Evolutionary conservation across 2,113 vertebrate genomes (phyloP).

Genomic region (Hemicordylus capensis): DNA sequence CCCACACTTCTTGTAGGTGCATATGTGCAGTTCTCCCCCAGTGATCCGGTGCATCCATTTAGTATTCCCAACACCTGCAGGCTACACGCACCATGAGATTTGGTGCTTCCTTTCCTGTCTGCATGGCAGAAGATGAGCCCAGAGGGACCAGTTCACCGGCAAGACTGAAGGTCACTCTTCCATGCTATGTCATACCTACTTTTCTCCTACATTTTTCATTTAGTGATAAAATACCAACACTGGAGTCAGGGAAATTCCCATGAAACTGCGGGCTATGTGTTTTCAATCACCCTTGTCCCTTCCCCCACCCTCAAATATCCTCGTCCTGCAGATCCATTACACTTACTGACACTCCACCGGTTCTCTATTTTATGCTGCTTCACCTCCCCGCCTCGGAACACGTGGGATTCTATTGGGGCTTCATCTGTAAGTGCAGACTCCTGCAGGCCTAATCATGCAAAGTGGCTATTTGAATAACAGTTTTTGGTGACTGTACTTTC

Average conservation of each 20-base stretch:
- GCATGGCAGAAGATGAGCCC: background rate
- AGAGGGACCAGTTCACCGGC: background rate
- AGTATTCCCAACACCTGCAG: background rate
- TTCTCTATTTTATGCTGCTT: background rate
- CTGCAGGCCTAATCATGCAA: slow-evolving; percentile 68
- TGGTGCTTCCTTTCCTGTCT: background rate
- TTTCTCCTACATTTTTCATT: background rate
- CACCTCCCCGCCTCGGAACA: slow-evolving; percentile 45
- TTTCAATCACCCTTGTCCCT: fast-evolving
- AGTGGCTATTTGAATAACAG: slow-evolving; percentile 73
- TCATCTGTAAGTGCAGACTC: slow-evolving; percentile 68
- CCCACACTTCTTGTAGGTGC: no score
- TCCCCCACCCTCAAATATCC: background rate
- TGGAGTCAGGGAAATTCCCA: background rate
- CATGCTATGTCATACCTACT: background rate
- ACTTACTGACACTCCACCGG: slow-evolving; percentile 15
- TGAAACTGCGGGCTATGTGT: background rate
- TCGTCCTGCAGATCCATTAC: background rate
- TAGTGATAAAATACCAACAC: background rate
- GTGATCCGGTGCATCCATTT: background rate
- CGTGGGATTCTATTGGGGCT: slow-evolving; percentile 47
- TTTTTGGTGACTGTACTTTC: slow-evolving; percentile 70
- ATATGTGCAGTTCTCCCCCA: no score
- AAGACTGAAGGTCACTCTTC: background rate
- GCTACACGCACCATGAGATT: background rate